Evolutionary conservation across 2,797 vertebrate genomes (phyloP).

Genomic region (Myotis myotis): DNA sequence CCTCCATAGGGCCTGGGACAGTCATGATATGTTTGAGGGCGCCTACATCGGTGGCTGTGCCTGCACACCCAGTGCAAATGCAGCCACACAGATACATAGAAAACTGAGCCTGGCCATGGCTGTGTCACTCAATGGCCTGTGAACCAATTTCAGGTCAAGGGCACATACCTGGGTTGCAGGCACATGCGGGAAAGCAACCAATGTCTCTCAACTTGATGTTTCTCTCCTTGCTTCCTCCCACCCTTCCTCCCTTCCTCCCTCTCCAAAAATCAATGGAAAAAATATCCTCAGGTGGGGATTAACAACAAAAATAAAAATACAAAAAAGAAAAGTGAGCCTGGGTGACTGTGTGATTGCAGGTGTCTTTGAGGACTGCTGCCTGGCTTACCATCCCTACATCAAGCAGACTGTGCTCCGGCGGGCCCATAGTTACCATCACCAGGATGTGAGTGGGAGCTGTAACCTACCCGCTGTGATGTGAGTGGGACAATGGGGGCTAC

Average conservation of each 20-base stretch:
- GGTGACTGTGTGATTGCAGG: slow-evolving; percentile 15
- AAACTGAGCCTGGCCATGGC: not conserved
- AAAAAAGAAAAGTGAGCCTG: not conserved
- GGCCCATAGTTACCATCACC: not conserved
- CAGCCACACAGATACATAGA: not conserved
- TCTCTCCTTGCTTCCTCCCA: no score
- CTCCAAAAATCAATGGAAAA: no score
- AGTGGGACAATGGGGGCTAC: not conserved
- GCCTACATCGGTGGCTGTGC: not conserved
- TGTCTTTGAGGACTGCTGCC: slow-evolving; percentile 68
- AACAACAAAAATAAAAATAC: no score
- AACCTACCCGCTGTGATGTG: slow-evolving; percentile 73
- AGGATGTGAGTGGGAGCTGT: slow-evolving; percentile 74
- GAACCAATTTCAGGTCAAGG: no score
- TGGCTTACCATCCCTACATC: not conserved
- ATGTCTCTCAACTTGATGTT: no score
- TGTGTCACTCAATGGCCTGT: not conserved
- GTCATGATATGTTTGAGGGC: no score
- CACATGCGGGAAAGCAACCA: no score
- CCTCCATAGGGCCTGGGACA: not conserved
- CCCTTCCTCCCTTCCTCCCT: no score
- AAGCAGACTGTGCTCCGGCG: accelerated
- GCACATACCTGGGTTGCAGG: no score
- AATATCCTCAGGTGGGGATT: no score
- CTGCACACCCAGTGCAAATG: accelerated